Evolutionary conservation across 1,140 invertebrate species (phyloP).

Genomic region (Anadara kagoshimensis): DNA sequence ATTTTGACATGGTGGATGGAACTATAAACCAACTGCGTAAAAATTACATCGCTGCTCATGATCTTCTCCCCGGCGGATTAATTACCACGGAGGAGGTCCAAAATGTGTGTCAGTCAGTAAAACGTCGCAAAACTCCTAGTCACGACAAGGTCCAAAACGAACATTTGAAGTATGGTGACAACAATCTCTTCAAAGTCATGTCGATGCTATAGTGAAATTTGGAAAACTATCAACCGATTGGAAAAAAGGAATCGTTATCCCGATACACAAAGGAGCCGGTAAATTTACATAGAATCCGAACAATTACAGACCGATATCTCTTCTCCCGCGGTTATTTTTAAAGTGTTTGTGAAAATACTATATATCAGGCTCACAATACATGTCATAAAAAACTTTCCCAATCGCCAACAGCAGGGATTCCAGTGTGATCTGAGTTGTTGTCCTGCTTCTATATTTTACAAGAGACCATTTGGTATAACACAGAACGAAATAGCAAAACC

Average conservation of each 20-base stretch:
- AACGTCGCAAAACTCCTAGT: conserved; percentile 2
- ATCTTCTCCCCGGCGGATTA: conserved; percentile 9
- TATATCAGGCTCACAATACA: background rate
- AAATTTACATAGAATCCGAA: conserved; percentile 6
- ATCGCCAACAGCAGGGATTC: conserved; percentile 13
- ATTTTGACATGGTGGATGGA: too few relatives aligned
- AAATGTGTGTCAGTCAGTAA: background rate
- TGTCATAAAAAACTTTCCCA: conserved; percentile 2
- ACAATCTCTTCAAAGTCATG: background rate
- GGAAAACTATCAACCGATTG: background rate
- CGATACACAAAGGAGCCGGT: conserved; percentile 4
- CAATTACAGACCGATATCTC: conserved; percentile 7
- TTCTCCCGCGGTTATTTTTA: background rate
- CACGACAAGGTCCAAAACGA: conserved; percentile 18
- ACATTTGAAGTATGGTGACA: conserved; percentile 3
- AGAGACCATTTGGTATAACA: conserved; percentile 4
- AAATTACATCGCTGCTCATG: too few relatives aligned
- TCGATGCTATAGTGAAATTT: background rate
- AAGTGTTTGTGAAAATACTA: conserved; percentile 9
- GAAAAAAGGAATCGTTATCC: conserved; percentile 20
- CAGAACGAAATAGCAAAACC: conserved; percentile 4
- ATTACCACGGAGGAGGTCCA: conserved; percentile 1
- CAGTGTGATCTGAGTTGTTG: conserved; percentile 7
- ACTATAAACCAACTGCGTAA: too few relatives aligned
- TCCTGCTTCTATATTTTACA: conserved; percentile 15